Evolutionary conservation across 2,113 vertebrate genomes (phyloP).

Genomic region (Crotophaga sulcirostris): DNA sequence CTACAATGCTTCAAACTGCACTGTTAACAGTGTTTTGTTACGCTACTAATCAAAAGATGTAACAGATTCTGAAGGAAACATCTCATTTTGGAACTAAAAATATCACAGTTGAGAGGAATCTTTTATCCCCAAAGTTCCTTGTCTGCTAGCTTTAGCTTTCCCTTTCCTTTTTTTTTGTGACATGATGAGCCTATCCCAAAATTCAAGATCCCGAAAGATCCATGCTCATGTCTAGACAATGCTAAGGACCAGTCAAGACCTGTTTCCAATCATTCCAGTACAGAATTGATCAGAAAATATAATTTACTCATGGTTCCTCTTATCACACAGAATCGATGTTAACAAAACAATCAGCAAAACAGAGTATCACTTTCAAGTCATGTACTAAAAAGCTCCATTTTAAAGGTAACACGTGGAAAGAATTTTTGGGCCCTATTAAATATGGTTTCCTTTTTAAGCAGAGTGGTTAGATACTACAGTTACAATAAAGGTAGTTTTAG

Average conservation of each 20-base stretch:
- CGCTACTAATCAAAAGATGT: not conserved
- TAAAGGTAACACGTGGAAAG: not conserved
- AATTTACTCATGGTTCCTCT: not conserved
- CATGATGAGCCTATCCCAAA: not conserved
- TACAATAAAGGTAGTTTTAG: fast-evolving
- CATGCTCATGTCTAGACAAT: not conserved
- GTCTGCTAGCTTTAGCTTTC: not conserved
- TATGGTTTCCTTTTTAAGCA: not conserved
- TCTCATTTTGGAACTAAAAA: not conserved
- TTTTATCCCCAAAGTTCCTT: fast-evolving
- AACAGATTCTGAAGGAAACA: not conserved
- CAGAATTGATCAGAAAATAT: fast-evolving
- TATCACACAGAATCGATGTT: not conserved
- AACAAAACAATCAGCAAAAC: not conserved
- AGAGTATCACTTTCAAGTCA: not conserved
- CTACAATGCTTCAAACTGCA: not conserved
- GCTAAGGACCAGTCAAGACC: not conserved
- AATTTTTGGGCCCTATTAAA: not conserved
- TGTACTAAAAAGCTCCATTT: not conserved
- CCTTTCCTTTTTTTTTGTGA: not conserved
- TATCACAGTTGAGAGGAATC: not conserved
- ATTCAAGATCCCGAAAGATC: not conserved
- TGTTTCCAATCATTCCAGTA: not conserved
- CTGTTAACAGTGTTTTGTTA: not conserved
- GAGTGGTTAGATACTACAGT: not conserved